Evolutionary conservation across 2,797 vertebrate species (phyloP).

Genomic region (Labeo calbasu): DNA sequence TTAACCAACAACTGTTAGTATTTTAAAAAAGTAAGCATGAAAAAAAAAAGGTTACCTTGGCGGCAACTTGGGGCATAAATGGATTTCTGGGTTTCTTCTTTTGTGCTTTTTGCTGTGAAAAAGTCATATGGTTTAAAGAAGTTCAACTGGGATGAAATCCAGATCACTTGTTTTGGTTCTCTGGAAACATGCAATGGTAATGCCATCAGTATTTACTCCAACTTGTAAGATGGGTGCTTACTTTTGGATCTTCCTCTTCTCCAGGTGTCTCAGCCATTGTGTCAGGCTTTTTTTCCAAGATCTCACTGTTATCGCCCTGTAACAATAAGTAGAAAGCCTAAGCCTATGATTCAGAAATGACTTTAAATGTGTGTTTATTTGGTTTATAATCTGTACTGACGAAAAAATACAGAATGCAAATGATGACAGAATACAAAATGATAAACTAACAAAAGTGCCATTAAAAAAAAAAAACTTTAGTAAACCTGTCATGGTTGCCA

Average conservation of each 20-base stretch:
- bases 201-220: neutral
- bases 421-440: neutral
- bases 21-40: neutral
- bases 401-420: neutral
- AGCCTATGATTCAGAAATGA: slow-evolving; percentile 11
- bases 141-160: neutral
- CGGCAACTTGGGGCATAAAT: slow-evolving; percentile 59
- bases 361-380: neutral
- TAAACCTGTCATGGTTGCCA: neutral
- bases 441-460: neutral
- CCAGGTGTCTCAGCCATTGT: neutral
- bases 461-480: neutral
- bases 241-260: slow-evolving; percentile 25
- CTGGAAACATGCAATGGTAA: neutral
- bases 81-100: slow-evolving; percentile 70
- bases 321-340: neutral
- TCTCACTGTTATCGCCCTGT: neutral
- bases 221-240: neutral
- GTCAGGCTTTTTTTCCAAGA: neutral
- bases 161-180: slow-evolving; percentile 9
- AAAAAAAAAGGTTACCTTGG: slow-evolving; percentile 60
- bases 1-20: neutral
- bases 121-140: neutral
- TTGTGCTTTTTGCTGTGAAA: slow-evolving; percentile 61
- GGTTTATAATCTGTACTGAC: neutral